Percentiles rank a stretch among this genome's conserved stretches.
These are phyloP conservation scores for Anguilla pacifica DNA, from an alignment of 2,797 vertebrate species.

Conservation along the genomic window DNA sequence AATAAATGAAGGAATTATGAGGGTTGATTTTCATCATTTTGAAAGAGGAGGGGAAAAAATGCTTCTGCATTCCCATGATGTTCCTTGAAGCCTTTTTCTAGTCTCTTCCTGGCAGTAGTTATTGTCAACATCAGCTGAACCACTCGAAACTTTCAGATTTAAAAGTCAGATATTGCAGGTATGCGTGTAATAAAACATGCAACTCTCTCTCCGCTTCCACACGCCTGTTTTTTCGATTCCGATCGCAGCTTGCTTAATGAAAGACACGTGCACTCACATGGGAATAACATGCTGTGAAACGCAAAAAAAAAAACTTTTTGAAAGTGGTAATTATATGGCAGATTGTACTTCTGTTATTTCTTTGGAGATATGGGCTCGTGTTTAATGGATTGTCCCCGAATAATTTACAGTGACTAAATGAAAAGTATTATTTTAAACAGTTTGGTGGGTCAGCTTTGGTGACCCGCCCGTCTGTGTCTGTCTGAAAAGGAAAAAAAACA, in stretches of 20 bases:
- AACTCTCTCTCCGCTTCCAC: neutral
- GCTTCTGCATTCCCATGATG: neutral
- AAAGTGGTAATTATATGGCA: neutral
- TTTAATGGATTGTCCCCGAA: neutral
- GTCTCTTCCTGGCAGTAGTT: neutral
- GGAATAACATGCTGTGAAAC: neutral
- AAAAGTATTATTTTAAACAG: neutral
- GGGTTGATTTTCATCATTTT: neutral
- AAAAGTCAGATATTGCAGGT: neutral
- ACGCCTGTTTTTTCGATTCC: neutral
- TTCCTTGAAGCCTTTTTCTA: neutral
- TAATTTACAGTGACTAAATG: neutral
- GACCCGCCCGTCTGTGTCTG: neutral
- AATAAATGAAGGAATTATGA: neutral
- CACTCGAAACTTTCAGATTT: neutral
- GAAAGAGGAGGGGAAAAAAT: neutral
- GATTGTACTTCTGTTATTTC: neutral
- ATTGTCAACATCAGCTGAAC: neutral
- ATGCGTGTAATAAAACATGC: neutral
- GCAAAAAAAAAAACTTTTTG: neutral
- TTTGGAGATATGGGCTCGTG: neutral
- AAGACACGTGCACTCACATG: neutral
- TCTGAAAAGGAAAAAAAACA: neutral
- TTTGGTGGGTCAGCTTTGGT: neutral
- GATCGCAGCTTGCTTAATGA: neutral